phyloP scores from a whole-genome alignment of 2,113 vertebrate species.

The Hypomesus transpacificus region DNA sequence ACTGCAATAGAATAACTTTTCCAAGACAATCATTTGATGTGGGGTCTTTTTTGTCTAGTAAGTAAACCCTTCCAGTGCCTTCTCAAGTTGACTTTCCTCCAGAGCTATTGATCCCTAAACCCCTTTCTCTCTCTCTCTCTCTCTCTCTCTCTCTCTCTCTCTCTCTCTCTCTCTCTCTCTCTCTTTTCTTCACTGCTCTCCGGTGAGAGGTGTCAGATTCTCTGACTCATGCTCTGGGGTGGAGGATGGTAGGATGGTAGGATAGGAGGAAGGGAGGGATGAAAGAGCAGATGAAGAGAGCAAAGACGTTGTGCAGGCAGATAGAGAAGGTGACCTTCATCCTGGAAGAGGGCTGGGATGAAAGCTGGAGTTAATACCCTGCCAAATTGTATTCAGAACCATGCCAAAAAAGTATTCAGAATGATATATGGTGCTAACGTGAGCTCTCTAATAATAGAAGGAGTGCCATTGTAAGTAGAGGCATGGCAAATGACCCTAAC shows the following conservation, averaged over 20 bases:
- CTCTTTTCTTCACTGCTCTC: neutral
- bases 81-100: slow-evolving; percentile 50
- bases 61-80: slow-evolving; percentile 5
- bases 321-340: slow-evolving; percentile 69
- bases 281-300: slow-evolving; percentile 44
- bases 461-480: slow-evolving; percentile 38
- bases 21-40: no score
- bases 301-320: slow-evolving; percentile 64
- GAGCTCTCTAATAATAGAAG: slow-evolving; percentile 53
- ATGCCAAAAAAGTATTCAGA: slow-evolving; percentile 48
- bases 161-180: slow-evolving; percentile 31
- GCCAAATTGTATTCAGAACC: slow-evolving; percentile 60
- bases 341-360: slow-evolving; percentile 60
- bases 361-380: slow-evolving; percentile 67
- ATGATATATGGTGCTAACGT: slow-evolving; percentile 54
- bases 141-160: neutral
- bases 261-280: slow-evolving; percentile 50
- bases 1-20: no score
- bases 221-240: slow-evolving; percentile 66
- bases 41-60: no score
- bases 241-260: slow-evolving; percentile 50
- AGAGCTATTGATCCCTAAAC: slow-evolving; percentile 53
- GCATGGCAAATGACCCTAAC: slow-evolving; percentile 41
- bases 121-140: slow-evolving; percentile 24
- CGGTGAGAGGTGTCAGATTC: slow-evolving; percentile 64